A percentile compares a stretch with the other conserved stretches of the same genome.
These are phyloP conservation scores for Sparus aurata DNA, from an alignment of 2,797 vertebrate genomes.

Conservation along the genomic window DNA sequence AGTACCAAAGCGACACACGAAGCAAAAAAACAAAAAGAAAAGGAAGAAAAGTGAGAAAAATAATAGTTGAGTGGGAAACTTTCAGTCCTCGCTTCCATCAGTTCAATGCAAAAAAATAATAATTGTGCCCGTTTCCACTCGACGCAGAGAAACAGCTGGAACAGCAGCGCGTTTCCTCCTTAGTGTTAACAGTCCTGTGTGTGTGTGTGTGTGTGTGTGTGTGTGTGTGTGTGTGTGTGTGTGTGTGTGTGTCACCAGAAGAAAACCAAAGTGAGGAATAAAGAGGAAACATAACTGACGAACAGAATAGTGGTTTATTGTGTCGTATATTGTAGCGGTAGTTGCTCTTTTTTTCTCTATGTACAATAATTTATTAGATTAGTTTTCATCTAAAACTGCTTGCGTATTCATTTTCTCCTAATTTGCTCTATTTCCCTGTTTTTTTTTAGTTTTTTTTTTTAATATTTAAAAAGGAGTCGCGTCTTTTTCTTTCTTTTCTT, in stretches of 20 bases:
- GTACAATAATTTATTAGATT: constrained; percentile 96
- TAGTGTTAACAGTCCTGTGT: constrained; percentile 20
- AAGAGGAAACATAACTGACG: constrained; percentile 65
- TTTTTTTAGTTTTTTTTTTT: not conserved
- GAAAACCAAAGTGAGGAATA: constrained; percentile 26
- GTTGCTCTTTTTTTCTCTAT: constrained; percentile 70
- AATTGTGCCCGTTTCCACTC: constrained; percentile 29
- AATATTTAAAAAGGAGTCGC: constrained; percentile 31
- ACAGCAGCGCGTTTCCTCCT: constrained; percentile 43
- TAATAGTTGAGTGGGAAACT: not conserved
- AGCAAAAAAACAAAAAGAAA: constrained; percentile 8
- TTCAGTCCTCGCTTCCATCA: constrained; percentile 41
- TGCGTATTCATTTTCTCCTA: constrained; percentile 75
- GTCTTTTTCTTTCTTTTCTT: not conserved
- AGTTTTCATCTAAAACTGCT: constrained; percentile 84
- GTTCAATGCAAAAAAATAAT: constrained; percentile 8
- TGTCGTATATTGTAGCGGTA: constrained; percentile 86
- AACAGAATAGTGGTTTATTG: constrained; percentile 73
- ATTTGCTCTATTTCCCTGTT: constrained; percentile 28
- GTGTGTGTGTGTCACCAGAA: constrained; percentile 27
- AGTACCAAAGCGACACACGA: constrained; percentile 54
- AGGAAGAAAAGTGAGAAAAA: not conserved
- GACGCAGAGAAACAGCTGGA: constrained; percentile 34
- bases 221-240: constrained; percentile 6
- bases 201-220: constrained; percentile 2